Percentiles rank a stretch among this genome's conserved stretches.
These are phyloP conservation scores for Tetraodon nigroviridis DNA, from an alignment of 2,113 vertebrate genomes.

Conservation along the genomic window DNA sequence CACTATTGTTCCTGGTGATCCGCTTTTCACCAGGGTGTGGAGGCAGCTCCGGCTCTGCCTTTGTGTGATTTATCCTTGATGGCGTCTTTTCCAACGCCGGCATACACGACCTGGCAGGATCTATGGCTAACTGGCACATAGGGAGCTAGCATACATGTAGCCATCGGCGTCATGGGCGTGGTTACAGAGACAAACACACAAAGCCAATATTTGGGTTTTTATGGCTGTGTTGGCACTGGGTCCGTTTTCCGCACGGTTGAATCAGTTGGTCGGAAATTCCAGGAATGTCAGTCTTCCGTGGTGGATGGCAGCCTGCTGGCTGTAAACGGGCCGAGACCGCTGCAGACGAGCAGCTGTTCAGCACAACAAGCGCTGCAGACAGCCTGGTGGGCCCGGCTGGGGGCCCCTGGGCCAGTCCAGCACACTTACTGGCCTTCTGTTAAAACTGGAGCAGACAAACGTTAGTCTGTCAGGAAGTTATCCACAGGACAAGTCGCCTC, in stretches of 20 bases:
- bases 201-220: background rate
- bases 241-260: background rate
- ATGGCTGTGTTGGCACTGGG: background rate
- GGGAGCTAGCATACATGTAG: constrained; percentile 21
- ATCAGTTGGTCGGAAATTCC: background rate
- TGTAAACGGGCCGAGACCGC: constrained; percentile 27
- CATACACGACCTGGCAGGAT: background rate
- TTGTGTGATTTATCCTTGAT: background rate
- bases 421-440: background rate
- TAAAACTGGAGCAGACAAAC: background rate
- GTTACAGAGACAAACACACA: constrained; percentile 14
- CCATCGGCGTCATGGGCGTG: constrained; percentile 71
- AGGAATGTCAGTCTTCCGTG: background rate
- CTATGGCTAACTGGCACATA: background rate
- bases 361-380: constrained; percentile 22
- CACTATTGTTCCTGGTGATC: constrained; percentile 63
- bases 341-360: constrained; percentile 41
- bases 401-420: background rate
- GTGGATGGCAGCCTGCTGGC: background rate
- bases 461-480: too few relatives aligned
- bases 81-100: too few relatives aligned
- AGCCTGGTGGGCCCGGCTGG: too few relatives aligned
- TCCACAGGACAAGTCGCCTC: too few relatives aligned
- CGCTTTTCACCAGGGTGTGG: constrained; percentile 36
- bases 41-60: constrained; percentile 34